Conservation (phyloP, 2,888 invertebrate genomes). For the Eurytoma californica region DNA sequence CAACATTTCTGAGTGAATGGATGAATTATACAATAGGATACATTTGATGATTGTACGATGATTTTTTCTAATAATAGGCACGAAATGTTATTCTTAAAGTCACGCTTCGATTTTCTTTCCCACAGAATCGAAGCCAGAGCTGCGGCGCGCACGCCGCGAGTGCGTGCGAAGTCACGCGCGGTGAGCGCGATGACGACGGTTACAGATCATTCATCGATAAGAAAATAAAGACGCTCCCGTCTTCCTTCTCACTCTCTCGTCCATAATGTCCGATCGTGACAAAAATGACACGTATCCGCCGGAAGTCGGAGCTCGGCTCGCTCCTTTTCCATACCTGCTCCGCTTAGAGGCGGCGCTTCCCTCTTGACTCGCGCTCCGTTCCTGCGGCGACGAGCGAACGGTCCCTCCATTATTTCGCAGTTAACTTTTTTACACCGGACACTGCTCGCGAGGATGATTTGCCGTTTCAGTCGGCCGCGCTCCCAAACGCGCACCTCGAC, state of each 20-base stretch:
- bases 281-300: conserved; percentile 75
- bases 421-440: conserved; percentile 64
- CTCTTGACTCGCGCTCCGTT: background rate
- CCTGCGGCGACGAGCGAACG: conserved; percentile 34
- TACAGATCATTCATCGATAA: conserved; percentile 74
- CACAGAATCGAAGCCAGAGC: conserved; percentile 48
- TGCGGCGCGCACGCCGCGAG: conserved; percentile 3
- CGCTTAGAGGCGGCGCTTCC: background rate
- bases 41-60: no score
- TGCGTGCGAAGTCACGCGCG: conserved; percentile 56
- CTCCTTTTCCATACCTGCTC: conserved; percentile 30
- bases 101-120: conserved; percentile 58
- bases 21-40: no score
- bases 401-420: conserved; percentile 69
- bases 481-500: background rate
- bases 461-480: conserved; percentile 62
- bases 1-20: no score
- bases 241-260: conserved; percentile 12
- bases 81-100: conserved; percentile 40
- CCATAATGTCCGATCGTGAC: conserved; percentile 71
- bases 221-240: conserved; percentile 65
- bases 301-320: conserved; percentile 63
- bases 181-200: conserved; percentile 65
- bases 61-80: conserved; percentile 35
- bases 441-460: conserved; percentile 65